Evolutionary conservation across 2,888 invertebrate genomes (phyloP).

Genomic region (Hydrotaea cyrtoneurina): DNA sequence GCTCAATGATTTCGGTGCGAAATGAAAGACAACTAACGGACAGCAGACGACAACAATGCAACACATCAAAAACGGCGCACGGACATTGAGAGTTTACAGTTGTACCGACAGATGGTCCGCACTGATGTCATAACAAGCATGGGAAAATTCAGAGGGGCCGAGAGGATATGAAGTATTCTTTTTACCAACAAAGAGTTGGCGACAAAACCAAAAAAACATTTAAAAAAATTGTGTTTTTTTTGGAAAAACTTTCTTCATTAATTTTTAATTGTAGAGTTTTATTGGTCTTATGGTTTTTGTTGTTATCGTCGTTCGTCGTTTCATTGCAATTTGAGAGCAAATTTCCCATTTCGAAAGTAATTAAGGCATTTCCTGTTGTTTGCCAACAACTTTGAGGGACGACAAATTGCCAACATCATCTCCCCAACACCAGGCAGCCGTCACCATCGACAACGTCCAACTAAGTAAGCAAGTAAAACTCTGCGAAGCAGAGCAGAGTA

Average conservation of each 20-base stretch:
- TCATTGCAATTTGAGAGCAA: background rate
- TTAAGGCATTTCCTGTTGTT: conserved; percentile 20
- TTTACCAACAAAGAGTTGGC: background rate
- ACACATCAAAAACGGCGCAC: background rate
- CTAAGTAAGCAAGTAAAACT: background rate
- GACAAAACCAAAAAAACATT: background rate
- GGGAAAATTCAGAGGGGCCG: background rate
- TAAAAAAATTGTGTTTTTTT: background rate
- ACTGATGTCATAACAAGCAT: background rate
- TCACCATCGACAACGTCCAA: background rate
- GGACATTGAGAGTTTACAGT: background rate
- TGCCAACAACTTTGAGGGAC: background rate
- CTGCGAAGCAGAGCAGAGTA: background rate
- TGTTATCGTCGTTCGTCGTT: background rate
- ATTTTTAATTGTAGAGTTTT: background rate
- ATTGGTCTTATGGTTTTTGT: background rate
- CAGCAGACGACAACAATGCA: background rate
- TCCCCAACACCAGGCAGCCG: no score
- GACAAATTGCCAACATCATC: no score
- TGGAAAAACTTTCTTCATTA: background rate
- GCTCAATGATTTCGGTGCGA: background rate
- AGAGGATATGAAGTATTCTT: background rate
- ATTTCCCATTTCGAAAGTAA: conserved; percentile 9
- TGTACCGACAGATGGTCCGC: background rate
- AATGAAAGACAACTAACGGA: background rate